Evolutionary conservation across 1,140 invertebrate genomes (phyloP), one percentile per base, ranked within the genome.

Genomic region (Andrena cerasifolii): DNA sequence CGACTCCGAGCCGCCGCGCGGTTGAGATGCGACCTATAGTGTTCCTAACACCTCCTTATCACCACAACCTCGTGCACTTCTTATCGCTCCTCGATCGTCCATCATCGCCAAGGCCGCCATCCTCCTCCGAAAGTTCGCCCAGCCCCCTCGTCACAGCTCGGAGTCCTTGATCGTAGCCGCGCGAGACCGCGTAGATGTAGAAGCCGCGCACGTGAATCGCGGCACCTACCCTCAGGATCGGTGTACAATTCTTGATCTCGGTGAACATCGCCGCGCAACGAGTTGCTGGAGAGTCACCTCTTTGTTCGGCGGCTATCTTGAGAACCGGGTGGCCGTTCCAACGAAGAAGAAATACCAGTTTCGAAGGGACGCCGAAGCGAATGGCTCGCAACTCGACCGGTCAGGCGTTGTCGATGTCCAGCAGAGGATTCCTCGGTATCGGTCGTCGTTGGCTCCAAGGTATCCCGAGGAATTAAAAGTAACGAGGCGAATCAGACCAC

Each of bases 1-100:
- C 86, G 90, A 87, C 88, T 90, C 86, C 90, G 91, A 92, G 80
- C 90, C 89, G 88, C 85, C 89, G 91, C 85, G 87, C 88, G 87
- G 90, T 90, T 89, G 90, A 90, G 90, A 90, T 89, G 90, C 85
- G 74, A 84, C 74, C 54, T 45, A 26, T 72, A 33, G 74, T 54
- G 43, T 63, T 78, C 53, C 54, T 40, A 12, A 62, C 72, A 40
- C 51, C 16, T 6, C 67, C 21, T 24, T 74, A 63, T 14, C 62
- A 63, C 12, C 58, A 49, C 24, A 26, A 84, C 73, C 72, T 84
- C 83, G 82, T 84, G 78, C 63, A 58, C 40, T 45, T 36, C 24
- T 45, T 56, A 2, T 58, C 72, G 21, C 26, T 47, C 2, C 51
- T 36, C 24, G 36, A 66, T 21, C 61, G 26, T 24, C 21, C 40